phyloP scores from a whole-genome alignment of 2,888 invertebrate species.

The Apodemia zela region DNA sequence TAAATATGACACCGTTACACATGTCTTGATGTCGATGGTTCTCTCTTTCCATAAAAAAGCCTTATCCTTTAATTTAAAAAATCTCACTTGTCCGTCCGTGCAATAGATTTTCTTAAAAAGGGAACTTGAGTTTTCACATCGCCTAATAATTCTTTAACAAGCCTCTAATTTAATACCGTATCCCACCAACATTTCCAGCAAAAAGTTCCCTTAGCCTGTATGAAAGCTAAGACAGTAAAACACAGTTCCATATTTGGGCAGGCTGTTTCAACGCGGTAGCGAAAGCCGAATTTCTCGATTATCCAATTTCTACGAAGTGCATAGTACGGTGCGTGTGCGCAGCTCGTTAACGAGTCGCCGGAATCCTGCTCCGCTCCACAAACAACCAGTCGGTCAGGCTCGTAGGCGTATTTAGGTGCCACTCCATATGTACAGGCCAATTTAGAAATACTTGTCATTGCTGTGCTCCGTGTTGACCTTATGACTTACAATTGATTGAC shows the following conservation, averaged over 20 bases:
- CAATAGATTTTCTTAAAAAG: too few relatives aligned
- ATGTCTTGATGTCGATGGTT: too few relatives aligned
- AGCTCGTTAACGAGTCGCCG: conserved; percentile 63
- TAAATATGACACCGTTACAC: too few relatives aligned
- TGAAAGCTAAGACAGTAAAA: background rate
- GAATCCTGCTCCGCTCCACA: conserved; percentile 57
- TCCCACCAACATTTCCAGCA: background rate
- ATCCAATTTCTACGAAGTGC: conserved; percentile 52
- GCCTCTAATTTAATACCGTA: too few relatives aligned
- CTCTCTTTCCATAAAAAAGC: too few relatives aligned
- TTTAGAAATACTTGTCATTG: conserved; percentile 35
- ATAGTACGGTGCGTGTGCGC: conserved; percentile 52
- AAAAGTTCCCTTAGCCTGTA: background rate
- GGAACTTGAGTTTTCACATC: too few relatives aligned
- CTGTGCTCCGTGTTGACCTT: background rate
- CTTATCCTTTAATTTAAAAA: too few relatives aligned
- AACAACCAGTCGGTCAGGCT: conserved; percentile 52
- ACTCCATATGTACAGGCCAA: conserved; percentile 33
- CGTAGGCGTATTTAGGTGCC: conserved; percentile 33
- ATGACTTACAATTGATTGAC: conserved; percentile 23
- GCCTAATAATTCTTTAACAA: too few relatives aligned
- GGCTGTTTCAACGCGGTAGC: conserved; percentile 22
- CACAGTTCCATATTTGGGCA: conserved; percentile 2
- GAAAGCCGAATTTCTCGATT: conserved; percentile 35
- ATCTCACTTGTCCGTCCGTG: too few relatives aligned